Percentiles rank a stretch among this genome's conserved stretches.
phyloP scores from a whole-genome alignment of 2,113 vertebrate species.

The Carollia perspicillata region DNA sequence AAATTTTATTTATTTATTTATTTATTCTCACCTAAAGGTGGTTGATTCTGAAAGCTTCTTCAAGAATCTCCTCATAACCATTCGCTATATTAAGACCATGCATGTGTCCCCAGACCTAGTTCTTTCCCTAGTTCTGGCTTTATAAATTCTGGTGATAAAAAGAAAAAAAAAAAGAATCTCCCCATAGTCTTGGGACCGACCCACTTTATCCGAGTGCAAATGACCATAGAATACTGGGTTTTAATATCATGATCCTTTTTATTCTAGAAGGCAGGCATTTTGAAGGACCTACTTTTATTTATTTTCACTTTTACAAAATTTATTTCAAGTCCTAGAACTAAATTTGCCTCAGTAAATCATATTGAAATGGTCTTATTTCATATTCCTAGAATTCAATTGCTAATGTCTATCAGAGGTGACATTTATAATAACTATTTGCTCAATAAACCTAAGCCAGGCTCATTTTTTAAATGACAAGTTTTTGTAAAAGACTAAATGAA shows the following conservation, averaged over 20 bases:
- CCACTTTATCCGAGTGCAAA: background rate
- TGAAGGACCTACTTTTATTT: background rate
- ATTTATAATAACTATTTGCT: slow-evolving; percentile 50
- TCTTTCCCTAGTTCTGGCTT: too few relatives aligned
- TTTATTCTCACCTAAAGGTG: background rate
- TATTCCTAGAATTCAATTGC: slow-evolving; percentile 44
- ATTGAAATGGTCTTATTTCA: slow-evolving; percentile 19
- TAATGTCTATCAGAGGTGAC: slow-evolving; percentile 31
- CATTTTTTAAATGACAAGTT: background rate
- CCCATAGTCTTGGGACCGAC: background rate
- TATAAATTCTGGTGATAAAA: too few relatives aligned
- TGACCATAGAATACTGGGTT: background rate
- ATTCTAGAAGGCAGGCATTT: background rate
- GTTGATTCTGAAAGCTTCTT: background rate
- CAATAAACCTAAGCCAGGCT: slow-evolving; percentile 3
- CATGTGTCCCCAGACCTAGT: too few relatives aligned
- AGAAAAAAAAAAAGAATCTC: too few relatives aligned
- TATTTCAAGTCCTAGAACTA: background rate
- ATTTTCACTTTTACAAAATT: slow-evolving; percentile 30
- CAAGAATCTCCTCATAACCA: too few relatives aligned
- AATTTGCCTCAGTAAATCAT: slow-evolving; percentile 19
- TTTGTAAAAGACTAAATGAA: background rate
- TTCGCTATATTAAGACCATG: too few relatives aligned
- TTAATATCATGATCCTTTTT: background rate
- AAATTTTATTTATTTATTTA: background rate